Percentiles rank a stretch among this genome's conserved stretches.
These are phyloP conservation scores for Pangasianodon gigas DNA, from an alignment of 2,113 vertebrate genomes.

Conservation along the genomic window DNA sequence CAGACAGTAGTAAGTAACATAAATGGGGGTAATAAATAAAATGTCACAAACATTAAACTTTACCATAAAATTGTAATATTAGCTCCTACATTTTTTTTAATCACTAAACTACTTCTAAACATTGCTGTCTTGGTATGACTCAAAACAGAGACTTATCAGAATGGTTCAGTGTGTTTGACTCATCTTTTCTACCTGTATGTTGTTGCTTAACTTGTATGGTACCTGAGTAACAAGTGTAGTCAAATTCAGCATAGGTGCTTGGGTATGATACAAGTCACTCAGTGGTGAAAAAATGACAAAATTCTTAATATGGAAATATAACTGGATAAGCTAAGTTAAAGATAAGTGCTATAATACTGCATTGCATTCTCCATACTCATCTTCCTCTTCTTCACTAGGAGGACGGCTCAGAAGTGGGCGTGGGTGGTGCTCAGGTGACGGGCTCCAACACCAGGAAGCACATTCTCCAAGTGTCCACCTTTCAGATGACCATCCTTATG, in stretches of 20 bases:
- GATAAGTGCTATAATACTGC: not conserved
- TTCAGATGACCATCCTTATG: slow-evolving; percentile 99
- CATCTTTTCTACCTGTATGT: not conserved
- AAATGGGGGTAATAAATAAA: not conserved
- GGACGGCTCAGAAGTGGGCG: slow-evolving; percentile 94
- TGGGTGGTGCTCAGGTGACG: slow-evolving; percentile 96
- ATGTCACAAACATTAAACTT: not conserved
- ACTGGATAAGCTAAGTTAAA: not conserved
- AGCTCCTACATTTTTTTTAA: not conserved
- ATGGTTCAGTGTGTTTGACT: not conserved
- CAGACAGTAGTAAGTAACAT: not conserved
- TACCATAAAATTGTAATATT: not conserved
- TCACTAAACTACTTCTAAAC: not conserved
- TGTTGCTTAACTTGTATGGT: not conserved
- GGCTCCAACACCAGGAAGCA: slow-evolving; percentile 98
- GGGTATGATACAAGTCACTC: not conserved
- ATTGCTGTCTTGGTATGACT: not conserved
- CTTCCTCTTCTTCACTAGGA: slow-evolving; percentile 73
- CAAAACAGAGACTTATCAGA: not conserved
- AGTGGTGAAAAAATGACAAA: not conserved
- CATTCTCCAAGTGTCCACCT: slow-evolving; percentile 98
- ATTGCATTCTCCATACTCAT: not conserved
- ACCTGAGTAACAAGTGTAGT: not conserved
- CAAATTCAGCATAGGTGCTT: not conserved
- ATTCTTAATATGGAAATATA: not conserved